Evolutionary conservation across 2,113 vertebrate genomes (phyloP).

Genomic region (Crotalus helleri): DNA sequence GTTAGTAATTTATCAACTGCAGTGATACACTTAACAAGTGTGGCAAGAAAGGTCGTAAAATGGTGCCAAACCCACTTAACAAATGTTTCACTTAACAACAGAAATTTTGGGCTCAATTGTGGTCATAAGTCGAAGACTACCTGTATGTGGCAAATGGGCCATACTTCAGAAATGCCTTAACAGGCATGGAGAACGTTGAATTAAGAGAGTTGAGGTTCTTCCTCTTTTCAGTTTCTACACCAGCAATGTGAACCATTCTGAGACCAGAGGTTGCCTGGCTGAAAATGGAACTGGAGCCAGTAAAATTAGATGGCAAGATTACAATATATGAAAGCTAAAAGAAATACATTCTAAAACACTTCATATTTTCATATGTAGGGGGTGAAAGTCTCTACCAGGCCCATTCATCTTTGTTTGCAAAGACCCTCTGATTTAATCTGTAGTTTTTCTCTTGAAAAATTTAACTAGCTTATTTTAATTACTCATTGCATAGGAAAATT

Average conservation of each 20-base stretch:
- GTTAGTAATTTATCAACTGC: too few relatives aligned
- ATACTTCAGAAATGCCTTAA: not conserved
- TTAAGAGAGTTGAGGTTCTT: not conserved
- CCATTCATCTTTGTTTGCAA: not conserved
- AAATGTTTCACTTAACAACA: too few relatives aligned
- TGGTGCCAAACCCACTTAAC: too few relatives aligned
- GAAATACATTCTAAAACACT: constrained; percentile 6
- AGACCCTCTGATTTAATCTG: constrained; percentile 23
- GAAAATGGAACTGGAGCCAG: not conserved
- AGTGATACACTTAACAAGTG: too few relatives aligned
- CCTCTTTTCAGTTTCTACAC: not conserved
- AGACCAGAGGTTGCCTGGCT: not conserved
- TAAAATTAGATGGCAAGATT: not conserved
- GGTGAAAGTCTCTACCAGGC: not conserved
- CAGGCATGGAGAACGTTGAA: not conserved
- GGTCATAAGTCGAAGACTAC: too few relatives aligned
- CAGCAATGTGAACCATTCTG: not conserved
- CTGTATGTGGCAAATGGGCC: not conserved
- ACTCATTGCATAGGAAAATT: constrained; percentile 30
- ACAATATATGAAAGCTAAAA: not conserved
- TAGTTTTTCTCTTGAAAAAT: constrained; percentile 9
- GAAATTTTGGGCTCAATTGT: too few relatives aligned
- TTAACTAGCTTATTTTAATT: constrained; percentile 35
- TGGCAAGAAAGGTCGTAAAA: too few relatives aligned
- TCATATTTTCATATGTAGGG: not conserved